Conservation (phyloP, 2,888 invertebrate species). For the Athripsodes cinereus region DNA sequence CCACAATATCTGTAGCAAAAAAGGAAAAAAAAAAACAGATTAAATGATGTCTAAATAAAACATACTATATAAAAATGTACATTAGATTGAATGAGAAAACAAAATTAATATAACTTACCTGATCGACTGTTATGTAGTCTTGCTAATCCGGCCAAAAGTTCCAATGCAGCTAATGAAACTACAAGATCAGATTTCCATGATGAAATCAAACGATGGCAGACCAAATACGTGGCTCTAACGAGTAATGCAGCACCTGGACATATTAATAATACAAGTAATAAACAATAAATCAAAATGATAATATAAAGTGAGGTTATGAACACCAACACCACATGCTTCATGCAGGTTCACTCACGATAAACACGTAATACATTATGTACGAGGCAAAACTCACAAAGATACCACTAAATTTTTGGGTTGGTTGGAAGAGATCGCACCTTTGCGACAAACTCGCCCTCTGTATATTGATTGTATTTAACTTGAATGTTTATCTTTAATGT, state of each 20-base stretch:
- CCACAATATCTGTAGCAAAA: constrained; percentile 25
- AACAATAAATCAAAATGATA: neutral
- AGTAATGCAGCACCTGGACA: constrained; percentile 64
- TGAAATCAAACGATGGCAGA: constrained; percentile 90
- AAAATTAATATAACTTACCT: constrained; percentile 47
- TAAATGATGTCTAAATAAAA: neutral
- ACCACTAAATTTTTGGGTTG: too few species aligned
- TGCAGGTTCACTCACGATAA: neutral
- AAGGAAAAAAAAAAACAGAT: constrained; percentile 3
- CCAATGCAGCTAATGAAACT: constrained; percentile 88
- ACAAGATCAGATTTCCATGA: constrained; percentile 95
- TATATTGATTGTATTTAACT: too few species aligned
- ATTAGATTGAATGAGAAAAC: neutral
- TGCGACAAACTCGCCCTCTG: too few species aligned
- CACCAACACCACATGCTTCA: neutral
- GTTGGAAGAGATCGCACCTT: too few species aligned
- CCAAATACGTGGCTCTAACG: constrained; percentile 86
- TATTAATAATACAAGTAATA: neutral
- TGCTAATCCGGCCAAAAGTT: constrained; percentile 84
- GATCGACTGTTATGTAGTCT: constrained; percentile 84
- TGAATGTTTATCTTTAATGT: too few species aligned
- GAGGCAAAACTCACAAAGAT: too few species aligned
- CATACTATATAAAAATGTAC: neutral
- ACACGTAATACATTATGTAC: neutral
- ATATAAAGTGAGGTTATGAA: too few species aligned